Evolutionary conservation across 2,113 vertebrate species (phyloP).

Genomic region (Trematomus loennbergii): DNA sequence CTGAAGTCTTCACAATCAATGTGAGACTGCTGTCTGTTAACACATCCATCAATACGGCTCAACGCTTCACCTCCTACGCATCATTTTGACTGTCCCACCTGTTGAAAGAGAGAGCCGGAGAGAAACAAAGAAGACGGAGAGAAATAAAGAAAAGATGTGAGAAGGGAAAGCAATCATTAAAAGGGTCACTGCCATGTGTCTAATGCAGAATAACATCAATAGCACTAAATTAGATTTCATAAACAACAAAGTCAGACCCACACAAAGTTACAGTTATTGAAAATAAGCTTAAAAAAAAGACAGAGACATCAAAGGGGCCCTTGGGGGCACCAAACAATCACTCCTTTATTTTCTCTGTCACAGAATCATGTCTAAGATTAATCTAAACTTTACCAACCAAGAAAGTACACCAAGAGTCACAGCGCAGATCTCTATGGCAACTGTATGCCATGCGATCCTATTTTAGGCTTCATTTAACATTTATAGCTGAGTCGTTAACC

Average conservation of each 20-base stretch:
- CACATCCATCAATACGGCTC: constrained; percentile 96
- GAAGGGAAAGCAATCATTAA: constrained; percentile 12
- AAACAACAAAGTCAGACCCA: constrained; percentile 45
- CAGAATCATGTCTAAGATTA: constrained; percentile 68
- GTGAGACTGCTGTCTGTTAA: constrained; percentile 93
- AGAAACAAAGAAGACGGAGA: constrained; percentile 21
- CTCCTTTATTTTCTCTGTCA: constrained; percentile 57
- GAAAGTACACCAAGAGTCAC: constrained; percentile 78
- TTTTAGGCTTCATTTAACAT: constrained; percentile 85
- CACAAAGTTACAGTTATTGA: constrained; percentile 42
- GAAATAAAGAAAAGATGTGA: constrained; percentile 34
- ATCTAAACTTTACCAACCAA: constrained; percentile 78
- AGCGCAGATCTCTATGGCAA: constrained; percentile 82
- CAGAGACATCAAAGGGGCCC: constrained; percentile 59
- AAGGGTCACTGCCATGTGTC: constrained; percentile 32
- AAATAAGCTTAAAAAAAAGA: constrained; percentile 51
- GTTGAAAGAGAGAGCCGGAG: constrained; percentile 70
- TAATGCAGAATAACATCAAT: constrained; percentile 39
- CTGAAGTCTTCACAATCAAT: constrained; percentile 90
- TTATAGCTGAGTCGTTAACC: constrained; percentile 84
- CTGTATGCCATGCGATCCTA: constrained; percentile 80
- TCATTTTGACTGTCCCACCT: constrained; percentile 90
- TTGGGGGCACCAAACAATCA: constrained; percentile 52
- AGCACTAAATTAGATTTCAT: constrained; percentile 27
- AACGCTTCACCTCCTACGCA: constrained; percentile 89